Percentiles rank a stretch among this genome's conserved stretches.
These are phyloP conservation scores for Pipistrellus kuhlii DNA, from an alignment of 2,797 vertebrate genomes.

Conservation along the genomic window DNA sequence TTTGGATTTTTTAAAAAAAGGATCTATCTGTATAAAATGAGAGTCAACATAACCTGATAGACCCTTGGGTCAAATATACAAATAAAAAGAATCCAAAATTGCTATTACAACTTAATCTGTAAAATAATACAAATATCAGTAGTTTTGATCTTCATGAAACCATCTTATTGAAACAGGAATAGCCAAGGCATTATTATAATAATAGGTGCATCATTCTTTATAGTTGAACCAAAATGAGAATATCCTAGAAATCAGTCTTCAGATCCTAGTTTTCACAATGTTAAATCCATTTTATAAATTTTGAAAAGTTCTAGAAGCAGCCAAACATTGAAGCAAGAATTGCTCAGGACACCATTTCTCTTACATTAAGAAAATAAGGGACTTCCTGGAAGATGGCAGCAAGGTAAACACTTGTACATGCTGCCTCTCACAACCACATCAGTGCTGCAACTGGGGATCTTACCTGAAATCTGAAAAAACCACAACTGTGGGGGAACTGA, in stretches of 20 bases:
- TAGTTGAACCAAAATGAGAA: slow-evolving; percentile 25
- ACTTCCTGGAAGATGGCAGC: too few species aligned
- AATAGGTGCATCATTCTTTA: neutral
- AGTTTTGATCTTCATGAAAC: neutral
- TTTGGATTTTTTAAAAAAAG: slow-evolving; percentile 1
- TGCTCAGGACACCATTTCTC: neutral
- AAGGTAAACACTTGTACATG: too few species aligned
- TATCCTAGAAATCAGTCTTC: slow-evolving; percentile 54
- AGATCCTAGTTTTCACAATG: slow-evolving; percentile 65
- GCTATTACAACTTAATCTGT: slow-evolving; percentile 24
- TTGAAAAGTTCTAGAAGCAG: slow-evolving; percentile 38
- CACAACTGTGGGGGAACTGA: too few species aligned
- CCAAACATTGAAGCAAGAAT: neutral
- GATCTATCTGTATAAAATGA: slow-evolving; percentile 39
- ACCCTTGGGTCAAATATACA: neutral
- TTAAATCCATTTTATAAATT: slow-evolving; percentile 62
- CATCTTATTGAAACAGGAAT: slow-evolving; percentile 37
- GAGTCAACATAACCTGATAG: neutral
- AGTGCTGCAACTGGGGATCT: too few species aligned
- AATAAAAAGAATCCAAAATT: slow-evolving; percentile 38
- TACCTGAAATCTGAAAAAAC: too few species aligned
- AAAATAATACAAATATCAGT: slow-evolving; percentile 10
- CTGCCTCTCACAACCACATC: too few species aligned
- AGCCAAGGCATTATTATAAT: neutral
- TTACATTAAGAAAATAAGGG: neutral